These are phyloP conservation scores for Chionomys nivalis DNA, from an alignment of 2,113 vertebrate genomes.

Conservation along the genomic window DNA sequence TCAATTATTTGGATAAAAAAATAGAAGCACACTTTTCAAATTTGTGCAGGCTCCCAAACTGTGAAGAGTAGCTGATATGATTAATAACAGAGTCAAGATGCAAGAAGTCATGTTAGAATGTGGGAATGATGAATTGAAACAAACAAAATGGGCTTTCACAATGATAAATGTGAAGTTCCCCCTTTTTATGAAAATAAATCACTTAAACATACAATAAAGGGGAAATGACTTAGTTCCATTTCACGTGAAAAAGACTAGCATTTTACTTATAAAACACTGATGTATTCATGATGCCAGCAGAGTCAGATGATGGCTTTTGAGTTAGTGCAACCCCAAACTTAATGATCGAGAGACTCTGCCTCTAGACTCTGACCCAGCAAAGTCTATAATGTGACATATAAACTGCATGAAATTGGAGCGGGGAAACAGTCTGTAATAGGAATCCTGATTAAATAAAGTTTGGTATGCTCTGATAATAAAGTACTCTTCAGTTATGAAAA, in stretches of 20 bases:
- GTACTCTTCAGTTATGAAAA: constrained; percentile 3
- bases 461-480: neutral
- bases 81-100: constrained; percentile 60
- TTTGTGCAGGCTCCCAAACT: constrained; percentile 10
- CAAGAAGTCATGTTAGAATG: constrained; percentile 35
- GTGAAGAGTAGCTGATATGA: constrained; percentile 62
- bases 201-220: constrained; percentile 46
- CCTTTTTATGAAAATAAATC: constrained; percentile 62
- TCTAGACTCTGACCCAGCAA: neutral
- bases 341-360: neutral
- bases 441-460: constrained; percentile 7
- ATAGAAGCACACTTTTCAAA: constrained; percentile 54
- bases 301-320: neutral
- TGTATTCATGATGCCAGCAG: constrained; percentile 1
- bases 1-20: constrained; percentile 59
- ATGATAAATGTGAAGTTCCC: constrained; percentile 60
- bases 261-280: constrained; percentile 50
- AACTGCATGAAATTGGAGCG: neutral
- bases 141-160: constrained; percentile 63
- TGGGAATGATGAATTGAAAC: constrained; percentile 67
- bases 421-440: neutral
- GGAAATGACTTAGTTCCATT: constrained; percentile 30
- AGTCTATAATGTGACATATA: neutral
- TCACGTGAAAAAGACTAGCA: constrained; percentile 22
- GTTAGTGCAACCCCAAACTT: neutral